A percentile compares a stretch with the other conserved stretches of the same genome.
phyloP scores from a whole-genome alignment of 92 coral and sea anemone genomes.

The Anthopleura xanthogrammica region DNA sequence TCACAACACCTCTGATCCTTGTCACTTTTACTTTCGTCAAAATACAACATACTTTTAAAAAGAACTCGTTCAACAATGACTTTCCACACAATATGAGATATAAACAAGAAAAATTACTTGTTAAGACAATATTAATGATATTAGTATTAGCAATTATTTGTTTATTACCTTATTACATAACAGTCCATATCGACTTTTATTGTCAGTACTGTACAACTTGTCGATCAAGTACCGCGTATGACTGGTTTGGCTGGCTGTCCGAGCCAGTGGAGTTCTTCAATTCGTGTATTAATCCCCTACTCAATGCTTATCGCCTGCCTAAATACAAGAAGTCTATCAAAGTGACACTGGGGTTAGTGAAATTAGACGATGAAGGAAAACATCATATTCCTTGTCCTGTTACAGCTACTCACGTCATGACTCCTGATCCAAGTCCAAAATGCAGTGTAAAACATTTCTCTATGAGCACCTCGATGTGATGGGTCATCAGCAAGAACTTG shows the following conservation, averaged over 20 bases:
- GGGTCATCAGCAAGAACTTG: too few species aligned
- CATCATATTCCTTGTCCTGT: neutral
- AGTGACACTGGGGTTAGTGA: neutral
- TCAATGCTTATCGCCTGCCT: slow-evolving; percentile 48
- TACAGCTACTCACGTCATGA: neutral
- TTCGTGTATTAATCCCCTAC: slow-evolving; percentile 47
- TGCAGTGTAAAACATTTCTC: too few species aligned
- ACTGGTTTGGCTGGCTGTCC: slow-evolving; percentile 31
- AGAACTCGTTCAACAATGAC: neutral
- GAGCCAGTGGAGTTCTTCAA: slow-evolving; percentile 58
- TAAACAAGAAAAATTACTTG: slow-evolving; percentile 26
- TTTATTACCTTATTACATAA: slow-evolving; percentile 42
- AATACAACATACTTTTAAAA: slow-evolving; percentile 17
- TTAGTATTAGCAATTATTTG: slow-evolving; percentile 26
- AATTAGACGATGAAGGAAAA: neutral
- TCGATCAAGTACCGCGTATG: neutral
- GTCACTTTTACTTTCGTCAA: slow-evolving; percentile 24
- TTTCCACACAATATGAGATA: neutral
- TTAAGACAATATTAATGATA: slow-evolving; percentile 37
- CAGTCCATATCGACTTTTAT: slow-evolving; percentile 27
- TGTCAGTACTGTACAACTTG: slow-evolving; percentile 12
- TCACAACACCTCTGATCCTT: slow-evolving; percentile 29
- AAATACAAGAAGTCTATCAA: slow-evolving; percentile 39
- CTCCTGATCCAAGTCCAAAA: neutral
- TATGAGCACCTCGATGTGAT: too few species aligned